These are phyloP conservation scores for Catostomus latipinnis DNA, from an alignment of 2,797 vertebrate genomes.

Conservation along the genomic window DNA sequence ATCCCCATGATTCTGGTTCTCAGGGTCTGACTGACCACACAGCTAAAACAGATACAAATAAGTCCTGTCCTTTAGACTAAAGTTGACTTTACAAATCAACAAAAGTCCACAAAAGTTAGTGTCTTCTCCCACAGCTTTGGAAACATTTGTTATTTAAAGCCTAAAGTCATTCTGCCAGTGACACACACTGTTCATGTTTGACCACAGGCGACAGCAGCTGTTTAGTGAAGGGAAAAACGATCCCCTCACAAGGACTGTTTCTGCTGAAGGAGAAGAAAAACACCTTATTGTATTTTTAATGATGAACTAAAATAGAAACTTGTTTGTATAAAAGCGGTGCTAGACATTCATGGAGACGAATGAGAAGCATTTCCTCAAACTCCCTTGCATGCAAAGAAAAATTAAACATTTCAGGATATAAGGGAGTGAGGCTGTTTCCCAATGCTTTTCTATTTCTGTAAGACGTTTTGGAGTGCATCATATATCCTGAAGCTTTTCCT, in stretches of 20 bases:
- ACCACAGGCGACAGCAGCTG: background rate
- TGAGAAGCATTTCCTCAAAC: constrained; percentile 59
- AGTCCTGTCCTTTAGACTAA: background rate
- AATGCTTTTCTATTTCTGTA: constrained; percentile 62
- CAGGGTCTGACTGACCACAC: background rate
- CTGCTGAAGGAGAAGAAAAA: constrained; percentile 35
- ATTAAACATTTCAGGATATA: constrained; percentile 42
- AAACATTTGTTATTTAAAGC: constrained; percentile 26
- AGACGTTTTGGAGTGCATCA: constrained; percentile 47
- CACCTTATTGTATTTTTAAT: constrained; percentile 25
- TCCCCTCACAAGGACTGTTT: background rate
- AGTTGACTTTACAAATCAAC: background rate
- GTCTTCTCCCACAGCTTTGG: background rate
- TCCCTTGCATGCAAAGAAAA: constrained; percentile 50
- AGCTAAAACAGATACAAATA: background rate
- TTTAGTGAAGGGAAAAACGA: constrained; percentile 14
- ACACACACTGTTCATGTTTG: background rate
- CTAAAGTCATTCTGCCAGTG: background rate
- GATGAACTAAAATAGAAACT: constrained; percentile 50
- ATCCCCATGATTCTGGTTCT: background rate
- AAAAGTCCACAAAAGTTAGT: background rate
- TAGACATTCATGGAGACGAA: constrained; percentile 41
- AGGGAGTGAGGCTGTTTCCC: constrained; percentile 49
- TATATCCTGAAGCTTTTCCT: constrained; percentile 60
- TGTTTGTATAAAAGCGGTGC: constrained; percentile 54